Conservation (phyloP, 2,888 invertebrate genomes). For the Watsonalla cultraria region DNA sequence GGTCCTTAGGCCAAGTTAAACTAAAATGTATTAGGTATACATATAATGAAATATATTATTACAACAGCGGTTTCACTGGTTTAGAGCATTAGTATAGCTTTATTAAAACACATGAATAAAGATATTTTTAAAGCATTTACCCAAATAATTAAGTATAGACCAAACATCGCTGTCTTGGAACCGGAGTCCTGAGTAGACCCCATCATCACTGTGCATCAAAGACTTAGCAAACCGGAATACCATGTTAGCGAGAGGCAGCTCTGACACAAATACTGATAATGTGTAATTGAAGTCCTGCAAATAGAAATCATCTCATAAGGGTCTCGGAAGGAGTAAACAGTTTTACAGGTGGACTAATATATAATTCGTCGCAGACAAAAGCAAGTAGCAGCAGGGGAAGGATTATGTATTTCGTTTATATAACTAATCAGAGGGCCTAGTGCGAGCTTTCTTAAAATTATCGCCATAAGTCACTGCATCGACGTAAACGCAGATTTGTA, state of each 20-base stretch:
- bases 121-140: constrained; percentile 25
- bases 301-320: background rate
- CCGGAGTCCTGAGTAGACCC: constrained; percentile 31
- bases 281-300: constrained; percentile 77
- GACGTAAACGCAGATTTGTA: too few relatives aligned
- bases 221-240: constrained; percentile 64
- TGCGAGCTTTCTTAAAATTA: too few relatives aligned
- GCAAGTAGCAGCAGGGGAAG: too few relatives aligned
- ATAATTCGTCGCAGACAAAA: background rate
- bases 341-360: background rate
- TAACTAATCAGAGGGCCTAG: too few relatives aligned
- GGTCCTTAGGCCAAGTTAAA: too few relatives aligned
- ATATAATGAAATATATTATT: too few relatives aligned
- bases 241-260: constrained; percentile 76
- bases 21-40: too few relatives aligned
- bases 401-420: too few relatives aligned
- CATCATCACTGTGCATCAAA: constrained; percentile 34
- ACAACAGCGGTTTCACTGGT: too few relatives aligned
- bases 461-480: too few relatives aligned
- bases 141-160: constrained; percentile 69
- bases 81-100: too few relatives aligned
- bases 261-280: constrained; percentile 80
- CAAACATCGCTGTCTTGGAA: constrained; percentile 69
- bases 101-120: background rate
- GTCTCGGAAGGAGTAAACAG: background rate